Base-by-base conservation (phyloP, 2,113 vertebrate species). In the Guaruba guarouba region DNA sequence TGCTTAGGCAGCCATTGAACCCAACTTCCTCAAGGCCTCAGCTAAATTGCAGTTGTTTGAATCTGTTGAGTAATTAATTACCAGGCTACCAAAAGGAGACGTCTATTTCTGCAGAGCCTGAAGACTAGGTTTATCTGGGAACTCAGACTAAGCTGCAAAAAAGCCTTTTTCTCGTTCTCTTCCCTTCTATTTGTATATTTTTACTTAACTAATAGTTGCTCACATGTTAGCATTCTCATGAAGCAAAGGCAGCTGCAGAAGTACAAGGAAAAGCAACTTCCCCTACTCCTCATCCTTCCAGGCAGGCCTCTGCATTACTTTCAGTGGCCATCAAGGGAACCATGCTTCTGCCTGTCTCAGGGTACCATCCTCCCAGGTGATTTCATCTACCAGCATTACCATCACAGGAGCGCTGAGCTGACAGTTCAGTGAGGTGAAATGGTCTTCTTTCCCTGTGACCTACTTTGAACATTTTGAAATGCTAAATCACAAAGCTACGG, bases 381-480 rank as follows among this genome's bases (percentile, higher is more conserved):
- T 79, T 4, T 46, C 43, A 71, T 12, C 48, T 68, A 61, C 66
- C 73, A 52, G 33, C 44, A 64, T 57, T 82, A 59, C 51, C 31
- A 82, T 57, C 73, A 69, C 22, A 7, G 55, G 25, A 83, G 73
- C 3, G 1, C 46, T 19, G 17, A 88, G 33, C 43, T 55, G 52
- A 81, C 80, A 73, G 48, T 52, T 90, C 80, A 86, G 55, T 2
- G 5, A 75, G 57, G 62, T 8, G 4, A 89, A 73, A 20, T 46
- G 55, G 39, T 88, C 49, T 49, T 25, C 9, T 52, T 86, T 35
- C 48, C 63, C 44, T 28, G 27, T 66, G 73, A 94, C 92, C 92
- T 93, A 92, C 61, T 84, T 91, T 73, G 25, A 88, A 82, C n/a
- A 59, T 83, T 93, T 17, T 70, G 33, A 87, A 86, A 93, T 23